Percentiles rank a stretch among this genome's conserved stretches.
These are phyloP conservation scores for Melieria omissa DNA, from an alignment of 2,888 invertebrate species.

Conservation along the genomic window DNA sequence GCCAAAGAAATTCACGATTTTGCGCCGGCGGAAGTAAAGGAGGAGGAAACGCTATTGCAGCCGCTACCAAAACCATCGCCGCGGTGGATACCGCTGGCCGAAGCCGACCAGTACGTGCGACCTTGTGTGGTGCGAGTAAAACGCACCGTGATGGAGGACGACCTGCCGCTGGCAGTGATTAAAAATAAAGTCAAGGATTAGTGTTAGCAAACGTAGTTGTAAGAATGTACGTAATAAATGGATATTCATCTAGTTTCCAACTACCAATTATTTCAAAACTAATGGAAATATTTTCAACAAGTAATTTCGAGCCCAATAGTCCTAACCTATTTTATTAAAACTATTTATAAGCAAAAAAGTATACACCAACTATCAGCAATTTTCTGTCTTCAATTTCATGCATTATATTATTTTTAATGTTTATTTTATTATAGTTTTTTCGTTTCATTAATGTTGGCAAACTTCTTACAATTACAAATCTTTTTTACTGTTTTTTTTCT, in stretches of 20 bases:
- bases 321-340: too few relatives aligned
- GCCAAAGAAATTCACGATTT: not conserved
- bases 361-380: not conserved
- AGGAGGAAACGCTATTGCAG: not conserved
- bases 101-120: constrained; percentile 44
- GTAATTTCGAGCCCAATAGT: not conserved
- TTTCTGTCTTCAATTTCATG: not conserved
- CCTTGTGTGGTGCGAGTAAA: constrained; percentile 45
- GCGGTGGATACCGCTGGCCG: constrained; percentile 37
- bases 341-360: not conserved
- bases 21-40: not conserved
- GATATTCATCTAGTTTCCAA: not conserved
- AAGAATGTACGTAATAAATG: constrained; percentile 12
- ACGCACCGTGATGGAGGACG: constrained; percentile 46
- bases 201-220: too few relatives aligned
- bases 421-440: not conserved
- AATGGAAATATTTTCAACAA: too few relatives aligned
- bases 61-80: not conserved
- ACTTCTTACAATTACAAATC: not conserved
- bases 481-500: not conserved
- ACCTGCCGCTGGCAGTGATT: constrained; percentile 37
- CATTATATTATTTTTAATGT: not conserved
- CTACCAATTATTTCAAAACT: too few relatives aligned
- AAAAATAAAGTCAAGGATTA: not conserved
- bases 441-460: not conserved